These are phyloP conservation scores for Quadroppia sp. DNA, from an alignment of 2,888 invertebrate species.

Conservation along the genomic window DNA sequence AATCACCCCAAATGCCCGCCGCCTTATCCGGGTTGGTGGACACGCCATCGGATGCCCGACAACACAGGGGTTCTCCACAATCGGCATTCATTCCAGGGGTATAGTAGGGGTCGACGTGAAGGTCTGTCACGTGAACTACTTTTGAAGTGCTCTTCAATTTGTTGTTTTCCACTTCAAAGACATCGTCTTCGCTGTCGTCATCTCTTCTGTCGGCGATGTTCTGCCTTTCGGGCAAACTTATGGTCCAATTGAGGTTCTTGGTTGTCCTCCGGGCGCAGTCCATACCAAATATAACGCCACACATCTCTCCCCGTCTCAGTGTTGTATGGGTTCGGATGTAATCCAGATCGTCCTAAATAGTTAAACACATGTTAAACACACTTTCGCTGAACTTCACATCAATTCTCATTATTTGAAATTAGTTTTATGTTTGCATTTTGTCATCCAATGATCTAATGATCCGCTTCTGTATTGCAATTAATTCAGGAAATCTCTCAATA, in stretches of 20 bases:
- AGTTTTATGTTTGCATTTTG: background rate
- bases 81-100: slow-evolving; percentile 78
- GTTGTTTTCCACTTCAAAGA: background rate
- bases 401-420: background rate
- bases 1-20: slow-evolving; percentile 94
- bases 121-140: slow-evolving; percentile 80
- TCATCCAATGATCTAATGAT: background rate
- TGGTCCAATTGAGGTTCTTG: slow-evolving; percentile 86
- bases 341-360: slow-evolving; percentile 44
- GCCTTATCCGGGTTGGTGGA: slow-evolving; percentile 69
- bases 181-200: background rate
- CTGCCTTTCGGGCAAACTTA: slow-evolving; percentile 64
- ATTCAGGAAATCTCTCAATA: slow-evolving; percentile 7
- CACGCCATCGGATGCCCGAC: slow-evolving; percentile 65
- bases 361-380: background rate
- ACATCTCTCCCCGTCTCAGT: slow-evolving; percentile 78
- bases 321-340: slow-evolving; percentile 42
- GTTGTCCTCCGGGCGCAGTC: slow-evolving; percentile 86
- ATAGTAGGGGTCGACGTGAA: slow-evolving; percentile 92
- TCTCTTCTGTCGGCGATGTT: background rate
- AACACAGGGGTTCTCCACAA: slow-evolving; percentile 91
- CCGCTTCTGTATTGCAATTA: background rate
- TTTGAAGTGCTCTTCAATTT: slow-evolving; percentile 7
- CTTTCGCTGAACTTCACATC: slow-evolving; percentile 16
- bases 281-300: slow-evolving; percentile 87